A percentile compares a stretch with the other conserved stretches of the same genome.
These are phyloP conservation scores for Pteronura brasiliensis DNA, from an alignment of 2,113 vertebrate genomes.

Conservation along the genomic window DNA sequence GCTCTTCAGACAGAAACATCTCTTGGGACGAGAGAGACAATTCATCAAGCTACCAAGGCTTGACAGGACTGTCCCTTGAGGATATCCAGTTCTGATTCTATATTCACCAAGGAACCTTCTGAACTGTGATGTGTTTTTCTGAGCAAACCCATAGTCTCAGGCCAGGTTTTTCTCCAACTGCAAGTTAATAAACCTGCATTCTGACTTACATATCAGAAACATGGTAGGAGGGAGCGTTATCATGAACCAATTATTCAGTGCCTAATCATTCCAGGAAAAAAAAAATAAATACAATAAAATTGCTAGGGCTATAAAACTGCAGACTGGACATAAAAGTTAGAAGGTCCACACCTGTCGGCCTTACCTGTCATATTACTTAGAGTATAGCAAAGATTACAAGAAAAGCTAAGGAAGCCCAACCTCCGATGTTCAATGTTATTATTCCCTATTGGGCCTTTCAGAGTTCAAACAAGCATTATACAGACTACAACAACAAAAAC, in stretches of 20 bases:
- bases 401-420: background rate
- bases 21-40: constrained; percentile 57
- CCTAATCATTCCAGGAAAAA: constrained; percentile 35
- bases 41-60: constrained; percentile 56
- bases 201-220: background rate
- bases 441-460: background rate
- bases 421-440: background rate
- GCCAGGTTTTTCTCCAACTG: constrained; percentile 35
- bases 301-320: background rate
- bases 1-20: constrained; percentile 46
- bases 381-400: background rate
- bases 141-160: constrained; percentile 41
- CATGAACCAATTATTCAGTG: constrained; percentile 40
- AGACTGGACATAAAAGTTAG: background rate
- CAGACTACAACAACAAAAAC: background rate
- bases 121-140: constrained; percentile 53
- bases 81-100: constrained; percentile 54
- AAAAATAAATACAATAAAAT: constrained; percentile 46
- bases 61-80: constrained; percentile 63
- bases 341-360: background rate
- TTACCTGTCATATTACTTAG: constrained; percentile 9
- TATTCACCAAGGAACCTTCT: constrained; percentile 69
- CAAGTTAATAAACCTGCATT: constrained; percentile 60
- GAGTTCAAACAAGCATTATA: constrained; percentile 20
- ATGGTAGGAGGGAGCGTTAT: background rate